Base-by-base conservation (phyloP, 2,888 invertebrate species). In the Drosophila fulvimacula region DNA sequence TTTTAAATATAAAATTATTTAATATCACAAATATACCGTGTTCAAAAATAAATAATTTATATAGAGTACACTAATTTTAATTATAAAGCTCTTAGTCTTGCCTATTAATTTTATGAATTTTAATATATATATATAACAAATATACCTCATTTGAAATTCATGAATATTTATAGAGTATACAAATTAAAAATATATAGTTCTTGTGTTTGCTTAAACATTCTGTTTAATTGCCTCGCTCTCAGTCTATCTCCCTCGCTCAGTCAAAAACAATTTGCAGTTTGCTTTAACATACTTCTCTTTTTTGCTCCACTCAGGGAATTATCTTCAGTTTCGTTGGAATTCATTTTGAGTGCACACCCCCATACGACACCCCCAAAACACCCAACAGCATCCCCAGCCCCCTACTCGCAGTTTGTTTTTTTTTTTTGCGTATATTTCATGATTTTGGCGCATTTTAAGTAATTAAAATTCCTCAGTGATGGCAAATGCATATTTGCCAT, bases 381-480 rank as follows among this genome's bases (percentile, higher is more conserved):
- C 3, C 36, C 17, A 30, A 17, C 21, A 9, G 5, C 30, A 30
- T 5, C 5, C 5, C 4, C 48, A 19, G 17, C 30, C 46, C 27
- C 24, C 30, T 9, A 6, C n/a, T 51, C 30, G 5, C 27, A 19
- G 7, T 46, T 46, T 27, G n/a, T 56, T 51, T 36, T 32, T 58
- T 36, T 32, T 58, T 70, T 59, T 69, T 73, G 61, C 52, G 52
- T 69, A 69, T 71, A 79, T 71, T 75, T 61, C 49, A 75, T 73
- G 61, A 69, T 69, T 73, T 60, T 66, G 41, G 56, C 61, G 66
- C 72, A 72, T 72, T 80, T 85, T 78, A 88, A 80, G 88, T 85
- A 89, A 85, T 89, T 87, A 79, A 84, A 86, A 80, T 74, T 72
- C 73, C 58, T 58, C 41, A 68, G 70, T 73, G 70, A 66, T 65